Base-by-base conservation (phyloP, 2,797 vertebrate genomes). In the Aeoliscus strigatus region DNA sequence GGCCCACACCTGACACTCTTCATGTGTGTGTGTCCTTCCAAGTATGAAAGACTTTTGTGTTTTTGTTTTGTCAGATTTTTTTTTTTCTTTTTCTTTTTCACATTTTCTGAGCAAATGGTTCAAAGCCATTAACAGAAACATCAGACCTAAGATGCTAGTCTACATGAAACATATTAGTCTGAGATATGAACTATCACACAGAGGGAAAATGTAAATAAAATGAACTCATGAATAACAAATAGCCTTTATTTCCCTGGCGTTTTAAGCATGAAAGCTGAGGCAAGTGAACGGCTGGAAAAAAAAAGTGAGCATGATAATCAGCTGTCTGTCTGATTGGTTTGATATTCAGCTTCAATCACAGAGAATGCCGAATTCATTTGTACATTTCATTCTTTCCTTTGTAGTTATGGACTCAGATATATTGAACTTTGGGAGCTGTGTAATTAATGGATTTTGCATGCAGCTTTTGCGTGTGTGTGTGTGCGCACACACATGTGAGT, bases 291-390 rank as follows among this genome's bases (percentile, higher is more conserved):
- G 48, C 24, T n/a, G 1, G 37, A 2, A n/a, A 17, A 26, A 8
- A 33, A 50, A 43, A 28, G 8, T 11, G 38, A 15, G 50, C 36
- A 68, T 67, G 52, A 65, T 62, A 66, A 80, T 73, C 64, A 71
- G 52, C 73, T 66, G 3, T 39, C 52, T 33, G 48, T 57, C 49
- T 75, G 73, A 75, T 75, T 75, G 62, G 66, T 73, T 75, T 73
- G 62, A 75, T 68, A 66, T 75, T 66, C 73, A 36, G 61, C 71
- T 79, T 75, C 77, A 77, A 79, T 77, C 73, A 71, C 53, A 56
- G 25, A 61, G 53, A 73, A 80, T 31, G 47, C 25, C 8, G 9
- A 33, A 67, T 73, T 67, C 64, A 76, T 75, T 75, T 57, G 73
- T 66, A 64, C 63, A 38, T 63, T 67, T 76, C 47, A 53, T 51